phyloP scores from a whole-genome alignment of 2,113 vertebrate genomes.

The Orthochromis malagaraziensis region DNA sequence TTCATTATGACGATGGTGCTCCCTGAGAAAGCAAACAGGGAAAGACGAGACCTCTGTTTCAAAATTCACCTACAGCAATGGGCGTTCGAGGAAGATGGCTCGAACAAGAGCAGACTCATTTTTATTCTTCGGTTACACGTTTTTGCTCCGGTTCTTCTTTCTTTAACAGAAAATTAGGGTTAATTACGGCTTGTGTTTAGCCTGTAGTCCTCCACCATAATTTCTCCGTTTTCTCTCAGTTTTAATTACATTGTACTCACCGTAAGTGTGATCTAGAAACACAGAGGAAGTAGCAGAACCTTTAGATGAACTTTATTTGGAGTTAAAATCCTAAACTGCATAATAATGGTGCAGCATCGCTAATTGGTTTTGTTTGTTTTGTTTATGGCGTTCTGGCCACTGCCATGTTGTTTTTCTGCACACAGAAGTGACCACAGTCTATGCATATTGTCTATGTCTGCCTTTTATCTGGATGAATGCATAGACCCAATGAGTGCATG shows the following conservation, averaged over 20 bases:
- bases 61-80: not conserved
- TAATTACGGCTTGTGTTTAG: not conserved
- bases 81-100: not conserved
- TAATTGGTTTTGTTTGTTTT: not conserved
- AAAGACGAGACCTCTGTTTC: conserved; percentile 26
- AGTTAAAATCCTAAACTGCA: not conserved
- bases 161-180: not conserved
- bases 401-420: not conserved
- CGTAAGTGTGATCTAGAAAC: not conserved
- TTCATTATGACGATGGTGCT: conserved; percentile 53
- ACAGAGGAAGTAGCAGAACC: not conserved
- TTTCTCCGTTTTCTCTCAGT: not conserved
- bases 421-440: not conserved
- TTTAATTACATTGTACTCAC: not conserved
- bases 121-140: not conserved
- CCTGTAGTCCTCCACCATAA: not conserved
- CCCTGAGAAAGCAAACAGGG: conserved; percentile 15
- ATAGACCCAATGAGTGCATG: not conserved
- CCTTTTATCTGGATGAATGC: fast-evolving
- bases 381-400: not conserved
- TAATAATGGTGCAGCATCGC: not conserved
- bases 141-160: not conserved
- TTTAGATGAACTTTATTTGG: not conserved
- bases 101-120: not conserved
- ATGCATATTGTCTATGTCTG: not conserved